Percentiles rank a stretch among this genome's conserved stretches.
phyloP scores from a whole-genome alignment of 1,140 invertebrate genomes.

The Trachymyrmex cornetzi region DNA sequence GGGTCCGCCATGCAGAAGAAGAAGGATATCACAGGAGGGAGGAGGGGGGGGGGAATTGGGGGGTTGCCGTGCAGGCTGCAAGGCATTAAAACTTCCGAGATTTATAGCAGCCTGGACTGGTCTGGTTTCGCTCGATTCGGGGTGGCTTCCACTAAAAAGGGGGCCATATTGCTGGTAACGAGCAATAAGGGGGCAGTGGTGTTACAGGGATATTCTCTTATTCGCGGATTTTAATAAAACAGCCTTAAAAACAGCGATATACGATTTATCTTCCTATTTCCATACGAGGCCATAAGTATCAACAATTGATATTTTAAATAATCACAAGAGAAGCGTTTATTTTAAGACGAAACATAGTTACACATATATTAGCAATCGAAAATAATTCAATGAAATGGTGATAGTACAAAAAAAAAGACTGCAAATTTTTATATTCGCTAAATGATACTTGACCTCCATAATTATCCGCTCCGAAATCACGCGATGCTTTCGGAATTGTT shows the following conservation, averaged over 20 bases:
- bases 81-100: conserved; percentile 86
- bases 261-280: conserved; percentile 4
- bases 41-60: conserved; percentile 43
- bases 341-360: not conserved
- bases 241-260: not conserved
- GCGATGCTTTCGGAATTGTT: conserved; percentile 36
- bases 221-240: conserved; percentile 63
- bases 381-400: not conserved
- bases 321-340: not conserved
- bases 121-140: conserved; percentile 74
- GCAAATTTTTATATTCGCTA: conserved; percentile 19
- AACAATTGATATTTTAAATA: not conserved
- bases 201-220: conserved; percentile 64
- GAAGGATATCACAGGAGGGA: conserved; percentile 30
- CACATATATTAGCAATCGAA: no score
- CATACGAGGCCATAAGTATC: not conserved
- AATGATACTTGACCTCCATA: conserved; percentile 22
- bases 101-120: conserved; percentile 84
- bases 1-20: conserved; percentile 57
- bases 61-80: conserved; percentile 77
- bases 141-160: conserved; percentile 75
- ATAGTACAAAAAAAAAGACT: not conserved
- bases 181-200: conserved; percentile 65
- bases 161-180: conserved; percentile 77
- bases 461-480: not conserved